Evolutionary conservation across 2,888 invertebrate genomes (phyloP).

Genomic region (Orthosia cruda): DNA sequence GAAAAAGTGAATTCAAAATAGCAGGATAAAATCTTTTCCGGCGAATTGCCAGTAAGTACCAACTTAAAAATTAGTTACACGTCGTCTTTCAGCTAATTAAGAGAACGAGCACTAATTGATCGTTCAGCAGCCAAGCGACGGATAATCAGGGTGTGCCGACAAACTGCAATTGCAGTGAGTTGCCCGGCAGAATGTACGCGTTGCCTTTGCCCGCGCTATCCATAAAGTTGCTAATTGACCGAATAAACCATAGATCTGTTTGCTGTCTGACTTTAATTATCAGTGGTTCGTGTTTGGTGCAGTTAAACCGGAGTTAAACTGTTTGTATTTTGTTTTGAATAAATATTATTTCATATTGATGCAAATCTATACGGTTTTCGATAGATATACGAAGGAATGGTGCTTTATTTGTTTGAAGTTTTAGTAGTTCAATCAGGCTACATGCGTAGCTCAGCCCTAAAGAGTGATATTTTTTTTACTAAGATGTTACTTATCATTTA

Average conservation of each 20-base stretch:
- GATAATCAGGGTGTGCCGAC: constrained; percentile 32
- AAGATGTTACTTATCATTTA: too few species aligned
- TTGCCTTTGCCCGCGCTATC: constrained; percentile 26
- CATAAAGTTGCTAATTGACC: constrained; percentile 56
- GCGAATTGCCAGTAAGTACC: not conserved
- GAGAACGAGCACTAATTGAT: constrained; percentile 51
- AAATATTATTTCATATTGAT: not conserved
- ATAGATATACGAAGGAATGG: not conserved
- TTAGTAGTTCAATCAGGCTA: not conserved
- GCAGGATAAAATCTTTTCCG: not conserved
- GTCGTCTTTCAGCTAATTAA: constrained; percentile 46
- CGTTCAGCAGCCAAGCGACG: constrained; percentile 34
- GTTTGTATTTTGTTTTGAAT: not conserved
- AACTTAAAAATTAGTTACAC: constrained; percentile 31
- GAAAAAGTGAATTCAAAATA: not conserved
- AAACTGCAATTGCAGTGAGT: constrained; percentile 50
- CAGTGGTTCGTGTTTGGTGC: constrained; percentile 39
- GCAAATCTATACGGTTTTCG: not conserved
- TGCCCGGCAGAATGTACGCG: constrained; percentile 26
- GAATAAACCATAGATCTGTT: constrained; percentile 47
- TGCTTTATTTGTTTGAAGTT: not conserved
- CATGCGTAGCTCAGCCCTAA: too few species aligned
- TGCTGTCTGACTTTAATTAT: constrained; percentile 42
- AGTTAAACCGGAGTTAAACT: not conserved
- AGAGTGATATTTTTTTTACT: too few species aligned